A percentile compares a stretch with the other conserved stretches of the same genome.
Evolutionary conservation across 2,113 vertebrate species (phyloP).

Genomic region (Himantopus leucocephalus): DNA sequence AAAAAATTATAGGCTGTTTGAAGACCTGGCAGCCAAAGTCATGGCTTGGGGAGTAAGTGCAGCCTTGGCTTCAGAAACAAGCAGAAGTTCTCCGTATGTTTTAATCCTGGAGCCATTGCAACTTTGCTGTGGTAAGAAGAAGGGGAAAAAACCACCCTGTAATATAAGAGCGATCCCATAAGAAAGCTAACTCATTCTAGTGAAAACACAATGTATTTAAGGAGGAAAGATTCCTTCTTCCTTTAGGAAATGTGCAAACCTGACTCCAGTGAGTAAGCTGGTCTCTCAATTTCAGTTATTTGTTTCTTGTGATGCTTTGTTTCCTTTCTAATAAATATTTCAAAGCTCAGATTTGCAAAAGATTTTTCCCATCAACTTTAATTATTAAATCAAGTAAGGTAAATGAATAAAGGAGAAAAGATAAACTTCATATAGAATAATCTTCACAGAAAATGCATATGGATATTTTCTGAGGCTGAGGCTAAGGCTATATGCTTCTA

Average conservation of each 20-base stretch:
- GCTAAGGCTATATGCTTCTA: neutral
- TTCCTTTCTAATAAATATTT: slow-evolving; percentile 20
- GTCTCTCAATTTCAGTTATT: neutral
- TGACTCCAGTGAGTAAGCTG: neutral
- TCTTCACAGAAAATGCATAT: neutral
- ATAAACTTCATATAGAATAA: neutral
- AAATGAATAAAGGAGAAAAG: neutral
- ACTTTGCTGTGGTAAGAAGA: neutral
- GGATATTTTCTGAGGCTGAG: neutral
- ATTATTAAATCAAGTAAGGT: neutral
- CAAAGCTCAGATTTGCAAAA: neutral
- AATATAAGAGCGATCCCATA: neutral
- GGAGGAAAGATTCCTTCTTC: neutral
- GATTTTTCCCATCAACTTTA: neutral
- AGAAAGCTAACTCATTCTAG: neutral
- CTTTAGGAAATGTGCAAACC: neutral
- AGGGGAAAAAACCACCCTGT: accelerated
- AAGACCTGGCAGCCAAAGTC: neutral
- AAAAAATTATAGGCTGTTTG: neutral
- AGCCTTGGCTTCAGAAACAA: neutral
- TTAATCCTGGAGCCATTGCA: neutral
- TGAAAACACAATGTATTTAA: neutral
- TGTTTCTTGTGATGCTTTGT: neutral
- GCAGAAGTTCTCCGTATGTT: neutral
- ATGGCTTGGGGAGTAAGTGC: neutral